phyloP scores from a whole-genome alignment of 2,888 invertebrate species.

The Sericinus montela region DNA sequence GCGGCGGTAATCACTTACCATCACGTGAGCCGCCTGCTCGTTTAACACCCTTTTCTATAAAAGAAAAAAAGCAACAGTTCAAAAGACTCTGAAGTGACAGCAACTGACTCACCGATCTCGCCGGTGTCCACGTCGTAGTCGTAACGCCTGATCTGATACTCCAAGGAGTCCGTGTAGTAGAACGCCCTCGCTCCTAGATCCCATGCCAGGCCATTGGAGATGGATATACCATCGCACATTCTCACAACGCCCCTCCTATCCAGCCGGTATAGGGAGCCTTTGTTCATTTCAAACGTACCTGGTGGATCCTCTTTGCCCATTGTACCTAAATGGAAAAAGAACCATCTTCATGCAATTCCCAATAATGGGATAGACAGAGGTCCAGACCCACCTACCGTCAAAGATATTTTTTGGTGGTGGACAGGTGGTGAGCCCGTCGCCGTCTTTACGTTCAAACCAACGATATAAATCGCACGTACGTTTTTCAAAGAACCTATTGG shows the following conservation, averaged over 20 bases:
- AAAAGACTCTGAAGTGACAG: neutral
- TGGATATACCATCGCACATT: slow-evolving; percentile 55
- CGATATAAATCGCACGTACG: no score
- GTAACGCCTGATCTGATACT: slow-evolving; percentile 82
- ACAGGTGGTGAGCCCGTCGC: no score
- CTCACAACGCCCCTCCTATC: slow-evolving; percentile 40
- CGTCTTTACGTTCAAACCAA: no score
- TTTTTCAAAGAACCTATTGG: no score
- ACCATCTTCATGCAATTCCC: no score
- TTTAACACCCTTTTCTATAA: no score
- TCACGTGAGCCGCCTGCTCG: no score
- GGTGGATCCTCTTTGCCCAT: slow-evolving; percentile 72
- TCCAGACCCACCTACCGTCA: no score
- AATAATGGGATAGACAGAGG: no score
- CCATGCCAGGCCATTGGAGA: slow-evolving; percentile 92
- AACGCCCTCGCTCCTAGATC: slow-evolving; percentile 81
- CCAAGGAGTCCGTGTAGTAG: slow-evolving; percentile 86
- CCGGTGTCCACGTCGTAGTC: slow-evolving; percentile 85
- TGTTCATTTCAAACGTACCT: slow-evolving; percentile 52
- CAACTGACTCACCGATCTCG: slow-evolving; percentile 74
- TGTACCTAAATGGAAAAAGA: slow-evolving; percentile 61
- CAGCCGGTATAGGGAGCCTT: slow-evolving; percentile 69
- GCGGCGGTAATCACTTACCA: no score
- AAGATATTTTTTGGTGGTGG: no score
- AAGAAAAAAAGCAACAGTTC: no score